Base-by-base conservation (phyloP, 2,113 vertebrate species). In the Zosterops pallidus region DNA sequence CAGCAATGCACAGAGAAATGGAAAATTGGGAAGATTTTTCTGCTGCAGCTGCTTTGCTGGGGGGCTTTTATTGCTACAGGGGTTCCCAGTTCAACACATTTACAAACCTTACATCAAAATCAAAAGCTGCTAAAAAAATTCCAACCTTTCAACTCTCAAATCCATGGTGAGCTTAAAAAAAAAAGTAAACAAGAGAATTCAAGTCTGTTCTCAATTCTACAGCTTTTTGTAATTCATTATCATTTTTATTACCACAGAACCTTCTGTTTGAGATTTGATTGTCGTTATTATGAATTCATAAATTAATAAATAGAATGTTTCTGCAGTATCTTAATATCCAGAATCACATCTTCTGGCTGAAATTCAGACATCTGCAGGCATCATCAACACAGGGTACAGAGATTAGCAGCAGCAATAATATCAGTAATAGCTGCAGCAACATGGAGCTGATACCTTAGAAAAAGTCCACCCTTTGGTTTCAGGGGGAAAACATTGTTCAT, bases 331-430 rank as follows among this genome's bases (percentile, higher is more conserved):
- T 91, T 90, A 83, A 39, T 85, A 72, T 74, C 93, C 59, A 42
- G 67, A 83, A 83, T 91, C 50, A 47, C 2, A 0, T 87, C 55
- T 90, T 87, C 82, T 77, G 89, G 81, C 91, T 87, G 85, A 67
- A 94, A 88, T 88, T 91, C 84, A 95, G 70, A 53, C 91, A 94
- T 94, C 91, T 96, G 82, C 87, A 94, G 78, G 84, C 87, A 91
- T 29, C 17, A 7, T 64, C 90, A 81, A 77, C 84, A 80, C 87
- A 90, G 88, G 90, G 82, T 60, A 52, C 44, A 50, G 28, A 63
- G 70, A 95, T 79, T 47, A 94, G 59, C 67, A 87, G 57, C 81
- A 94, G 87, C 78, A 91, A 65, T 76, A 82, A 64, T 76, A 92
- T 53, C 94, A 72, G 19, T 50, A 87, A 88, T 16, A 47, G 50